Evolutionary conservation across 2,797 vertebrate genomes (phyloP).

Genomic region (Onychomys arenicola): DNA sequence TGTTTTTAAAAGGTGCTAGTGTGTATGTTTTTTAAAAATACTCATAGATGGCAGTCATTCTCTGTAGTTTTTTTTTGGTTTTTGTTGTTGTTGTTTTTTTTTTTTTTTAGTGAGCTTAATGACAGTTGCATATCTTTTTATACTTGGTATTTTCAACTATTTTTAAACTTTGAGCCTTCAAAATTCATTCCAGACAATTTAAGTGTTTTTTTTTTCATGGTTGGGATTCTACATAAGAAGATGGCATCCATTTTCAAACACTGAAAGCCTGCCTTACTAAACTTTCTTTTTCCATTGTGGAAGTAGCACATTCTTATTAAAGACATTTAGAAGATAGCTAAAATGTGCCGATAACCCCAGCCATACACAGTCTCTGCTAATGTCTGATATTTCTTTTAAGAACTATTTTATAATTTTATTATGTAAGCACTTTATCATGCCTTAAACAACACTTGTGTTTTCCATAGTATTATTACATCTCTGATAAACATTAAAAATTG

Average conservation of each 20-base stretch:
- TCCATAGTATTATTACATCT: background rate
- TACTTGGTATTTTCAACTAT: background rate
- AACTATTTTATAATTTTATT: background rate
- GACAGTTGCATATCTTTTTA: background rate
- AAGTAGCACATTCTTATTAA: background rate
- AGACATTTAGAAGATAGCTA: conserved; percentile 30
- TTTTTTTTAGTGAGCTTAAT: background rate
- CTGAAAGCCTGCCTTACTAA: background rate
- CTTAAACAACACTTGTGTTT: background rate
- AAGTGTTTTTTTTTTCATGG: background rate
- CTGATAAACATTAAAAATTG: background rate
- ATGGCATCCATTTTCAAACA: background rate
- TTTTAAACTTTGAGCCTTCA: conserved; percentile 36
- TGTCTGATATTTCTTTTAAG: background rate
- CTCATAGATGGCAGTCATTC: background rate
- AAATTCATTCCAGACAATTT: conserved; percentile 37
- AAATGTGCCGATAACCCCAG: background rate
- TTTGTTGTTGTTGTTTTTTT: too few relatives aligned
- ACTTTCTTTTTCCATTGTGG: background rate
- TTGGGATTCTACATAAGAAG: conserved; percentile 9
- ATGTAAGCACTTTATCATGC: background rate
- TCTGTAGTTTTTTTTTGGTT: background rate
- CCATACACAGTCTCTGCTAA: background rate
- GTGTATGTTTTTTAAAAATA: background rate
- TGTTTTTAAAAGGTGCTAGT: background rate